These are phyloP conservation scores for Ceyx melanurus DNA, from an alignment of 2,113 vertebrate genomes.

Conservation along the genomic window DNA sequence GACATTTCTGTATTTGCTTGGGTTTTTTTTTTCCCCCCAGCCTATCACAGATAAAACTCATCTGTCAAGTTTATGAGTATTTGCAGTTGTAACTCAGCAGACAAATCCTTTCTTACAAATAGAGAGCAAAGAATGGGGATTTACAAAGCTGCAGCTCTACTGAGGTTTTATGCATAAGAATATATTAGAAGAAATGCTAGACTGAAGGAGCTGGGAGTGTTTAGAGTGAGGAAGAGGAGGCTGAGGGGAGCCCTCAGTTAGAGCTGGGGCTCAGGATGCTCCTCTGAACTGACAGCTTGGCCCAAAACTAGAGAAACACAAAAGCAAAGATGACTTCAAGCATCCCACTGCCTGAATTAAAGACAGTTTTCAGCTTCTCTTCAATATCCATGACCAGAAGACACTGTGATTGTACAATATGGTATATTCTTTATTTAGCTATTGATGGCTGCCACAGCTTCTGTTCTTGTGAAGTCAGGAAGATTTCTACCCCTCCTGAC, in stretches of 20 bases:
- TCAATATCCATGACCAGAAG: not conserved
- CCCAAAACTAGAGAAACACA: not conserved
- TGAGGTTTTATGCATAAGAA: not conserved
- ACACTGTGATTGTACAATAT: not conserved
- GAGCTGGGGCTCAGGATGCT: not conserved
- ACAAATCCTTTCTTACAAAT: conserved; percentile 28
- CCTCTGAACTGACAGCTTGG: not conserved
- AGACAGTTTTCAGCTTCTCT: not conserved
- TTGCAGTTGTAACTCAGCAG: conserved; percentile 30
- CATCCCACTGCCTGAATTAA: not conserved
- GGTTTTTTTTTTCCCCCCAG: not conserved
- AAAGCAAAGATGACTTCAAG: not conserved
- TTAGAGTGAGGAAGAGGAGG: too few relatives aligned
- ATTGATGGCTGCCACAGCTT: not conserved
- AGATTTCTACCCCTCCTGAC: not conserved
- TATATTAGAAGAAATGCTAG: conserved; percentile 5
- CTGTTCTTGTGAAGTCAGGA: not conserved
- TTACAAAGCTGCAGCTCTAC: conserved; percentile 37
- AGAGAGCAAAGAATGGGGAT: conserved; percentile 29
- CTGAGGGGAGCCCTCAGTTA: not conserved
- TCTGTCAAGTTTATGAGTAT: not conserved
- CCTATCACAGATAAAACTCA: not conserved
- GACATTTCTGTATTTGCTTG: not conserved
- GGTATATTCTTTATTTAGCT: not conserved
- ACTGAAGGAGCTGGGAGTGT: too few relatives aligned